Conservation (phyloP, 37 sponge, comb jelly and placozoan genomes). For the Tethya wilhelma region DNA sequence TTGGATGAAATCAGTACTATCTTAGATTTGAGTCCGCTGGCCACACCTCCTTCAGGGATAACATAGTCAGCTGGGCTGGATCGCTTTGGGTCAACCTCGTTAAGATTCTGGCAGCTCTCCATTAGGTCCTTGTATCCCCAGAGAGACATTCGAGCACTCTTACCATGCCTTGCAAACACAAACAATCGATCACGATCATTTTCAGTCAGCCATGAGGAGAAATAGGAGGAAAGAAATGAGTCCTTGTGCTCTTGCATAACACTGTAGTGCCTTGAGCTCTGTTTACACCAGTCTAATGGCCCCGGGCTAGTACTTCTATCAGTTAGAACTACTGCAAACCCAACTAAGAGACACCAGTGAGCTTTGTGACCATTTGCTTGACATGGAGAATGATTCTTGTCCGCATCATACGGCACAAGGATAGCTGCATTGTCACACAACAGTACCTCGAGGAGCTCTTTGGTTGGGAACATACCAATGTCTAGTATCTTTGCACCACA, state of each 20-base stretch:
- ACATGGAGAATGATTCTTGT: conserved; percentile 68
- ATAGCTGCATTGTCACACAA: conserved; percentile 2
- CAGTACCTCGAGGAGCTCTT: not conserved
- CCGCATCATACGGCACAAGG: conserved; percentile 66
- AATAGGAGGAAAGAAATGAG: too few relatives aligned
- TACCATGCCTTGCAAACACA: conserved; percentile 66
- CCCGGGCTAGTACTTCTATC: not conserved
- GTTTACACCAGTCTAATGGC: not conserved
- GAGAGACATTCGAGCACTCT: conserved; percentile 54
- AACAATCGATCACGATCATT: conserved; percentile 7
- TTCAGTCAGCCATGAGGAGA: not conserved
- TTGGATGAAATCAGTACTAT: conserved; percentile 5
- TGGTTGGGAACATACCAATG: not conserved
- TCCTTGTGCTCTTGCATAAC: not conserved
- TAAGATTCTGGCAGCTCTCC: conserved; percentile 45
- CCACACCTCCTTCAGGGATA: conserved; percentile 45
- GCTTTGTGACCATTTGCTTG: conserved; percentile 54
- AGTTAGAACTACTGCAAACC: conserved; percentile 14
- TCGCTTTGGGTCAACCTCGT: conserved; percentile 32
- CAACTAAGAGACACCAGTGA: conserved; percentile 69
- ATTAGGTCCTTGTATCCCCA: conserved; percentile 32
- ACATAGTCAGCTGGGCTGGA: conserved; percentile 26
- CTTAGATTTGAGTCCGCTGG: conserved; percentile 5
- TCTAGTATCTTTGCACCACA: conserved; percentile 1
- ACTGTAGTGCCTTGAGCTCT: not conserved